Evolutionary conservation across 2,888 invertebrate species (phyloP).

Genomic region (Trichopria drosophilae): DNA sequence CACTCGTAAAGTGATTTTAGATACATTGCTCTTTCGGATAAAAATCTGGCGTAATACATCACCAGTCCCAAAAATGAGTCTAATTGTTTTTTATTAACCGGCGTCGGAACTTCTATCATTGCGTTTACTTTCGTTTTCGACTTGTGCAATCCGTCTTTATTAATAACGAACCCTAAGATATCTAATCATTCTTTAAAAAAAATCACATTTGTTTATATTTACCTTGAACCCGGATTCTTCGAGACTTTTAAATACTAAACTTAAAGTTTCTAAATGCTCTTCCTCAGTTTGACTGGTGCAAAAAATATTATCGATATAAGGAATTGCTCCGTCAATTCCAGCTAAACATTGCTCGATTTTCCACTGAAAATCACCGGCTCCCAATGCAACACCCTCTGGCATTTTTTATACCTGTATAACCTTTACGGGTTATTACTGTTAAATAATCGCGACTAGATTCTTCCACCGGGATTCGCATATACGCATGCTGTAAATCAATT

Average conservation of each 20-base stretch:
- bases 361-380: constrained; percentile 19
- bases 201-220: constrained; percentile 2
- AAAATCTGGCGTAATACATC: constrained; percentile 5
- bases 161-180: background rate
- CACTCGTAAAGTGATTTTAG: too few relatives aligned
- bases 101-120: background rate
- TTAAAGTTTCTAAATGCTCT: too few relatives aligned
- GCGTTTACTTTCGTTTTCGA: background rate
- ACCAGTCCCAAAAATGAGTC: background rate
- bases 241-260: too few relatives aligned
- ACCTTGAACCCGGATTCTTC: background rate
- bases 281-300: too few relatives aligned
- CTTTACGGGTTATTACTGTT: constrained; percentile 26
- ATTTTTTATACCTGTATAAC: constrained; percentile 22
- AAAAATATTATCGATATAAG: too few relatives aligned
- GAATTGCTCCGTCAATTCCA: too few relatives aligned
- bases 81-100: background rate
- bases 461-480: constrained; percentile 23
- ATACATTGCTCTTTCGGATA: background rate
- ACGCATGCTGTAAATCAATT: constrained; percentile 29
- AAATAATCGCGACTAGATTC: constrained; percentile 13
- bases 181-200: background rate
- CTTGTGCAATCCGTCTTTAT: constrained; percentile 3
- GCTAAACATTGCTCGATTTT: constrained; percentile 22
- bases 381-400: constrained; percentile 25